These are phyloP conservation scores for Mya arenaria DNA, from an alignment of 1,140 invertebrate species.

Conservation along the genomic window DNA sequence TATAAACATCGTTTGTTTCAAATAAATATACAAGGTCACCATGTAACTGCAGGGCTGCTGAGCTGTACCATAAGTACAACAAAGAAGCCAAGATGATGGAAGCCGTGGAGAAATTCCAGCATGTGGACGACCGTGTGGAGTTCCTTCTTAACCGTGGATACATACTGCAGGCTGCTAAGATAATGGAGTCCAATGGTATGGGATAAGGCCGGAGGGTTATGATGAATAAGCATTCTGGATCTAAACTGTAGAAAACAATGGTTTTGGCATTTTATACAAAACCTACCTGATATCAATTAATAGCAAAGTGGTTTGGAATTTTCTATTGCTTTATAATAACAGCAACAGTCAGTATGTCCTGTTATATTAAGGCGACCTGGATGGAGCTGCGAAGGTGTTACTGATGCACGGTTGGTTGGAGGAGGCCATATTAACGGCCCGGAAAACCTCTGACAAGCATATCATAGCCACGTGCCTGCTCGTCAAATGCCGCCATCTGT, in stretches of 20 bases:
- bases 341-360: neutral
- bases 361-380: conserved; percentile 57
- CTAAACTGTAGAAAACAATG: neutral
- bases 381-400: conserved; percentile 58
- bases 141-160: conserved; percentile 67
- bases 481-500: conserved; percentile 27
- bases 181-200: conserved; percentile 62
- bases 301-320: neutral
- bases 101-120: conserved; percentile 62
- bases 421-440: conserved; percentile 58
- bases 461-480: conserved; percentile 56
- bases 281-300: neutral
- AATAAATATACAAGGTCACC: no score
- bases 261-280: neutral
- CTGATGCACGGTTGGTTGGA: conserved; percentile 49
- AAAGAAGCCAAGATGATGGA: conserved; percentile 64
- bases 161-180: conserved; percentile 59
- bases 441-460: conserved; percentile 42
- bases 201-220: no score
- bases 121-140: conserved; percentile 61
- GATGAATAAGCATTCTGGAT: neutral
- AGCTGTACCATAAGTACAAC: conserved; percentile 57
- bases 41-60: conserved; percentile 66
- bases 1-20: neutral
- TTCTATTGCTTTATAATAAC: neutral